phyloP scores from a whole-genome alignment of 2,888 invertebrate genomes.

The Sipha maydis region DNA sequence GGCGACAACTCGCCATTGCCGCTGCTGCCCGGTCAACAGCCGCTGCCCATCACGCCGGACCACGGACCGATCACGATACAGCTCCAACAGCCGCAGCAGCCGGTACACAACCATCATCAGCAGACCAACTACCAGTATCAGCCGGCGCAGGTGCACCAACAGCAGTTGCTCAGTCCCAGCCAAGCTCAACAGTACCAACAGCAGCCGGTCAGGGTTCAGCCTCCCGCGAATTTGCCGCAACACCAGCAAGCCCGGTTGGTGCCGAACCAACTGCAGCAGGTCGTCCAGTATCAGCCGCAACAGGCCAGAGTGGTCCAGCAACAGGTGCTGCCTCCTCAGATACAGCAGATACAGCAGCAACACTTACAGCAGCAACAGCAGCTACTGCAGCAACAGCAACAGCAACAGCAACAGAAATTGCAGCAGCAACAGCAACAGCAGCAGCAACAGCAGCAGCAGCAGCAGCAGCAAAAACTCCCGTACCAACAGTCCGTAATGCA shows the following conservation, averaged over 20 bases:
- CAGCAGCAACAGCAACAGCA: background rate
- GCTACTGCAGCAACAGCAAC: background rate
- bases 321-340: background rate
- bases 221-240: background rate
- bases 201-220: slow-evolving; percentile 31
- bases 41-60: slow-evolving; percentile 48
- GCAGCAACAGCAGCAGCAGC: slow-evolving; percentile 6
- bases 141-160: slow-evolving; percentile 33
- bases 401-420: background rate
- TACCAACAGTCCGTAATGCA: slow-evolving; percentile 40
- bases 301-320: slow-evolving; percentile 16
- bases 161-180: background rate
- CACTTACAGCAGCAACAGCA: background rate
- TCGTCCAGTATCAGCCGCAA: background rate
- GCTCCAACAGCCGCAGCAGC: slow-evolving; percentile 40
- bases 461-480: background rate
- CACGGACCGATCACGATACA: slow-evolving; percentile 53
- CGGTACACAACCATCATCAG: background rate
- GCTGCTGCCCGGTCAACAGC: slow-evolving; percentile 50
- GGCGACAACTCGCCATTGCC: slow-evolving; percentile 51
- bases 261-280: background rate
- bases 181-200: slow-evolving; percentile 40
- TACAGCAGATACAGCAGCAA: slow-evolving; percentile 16
- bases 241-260: slow-evolving; percentile 22
- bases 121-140: slow-evolving; percentile 32